These are phyloP conservation scores for Drosophila baimaii DNA, from an alignment of 1,140 invertebrate species.

Conservation along the genomic window DNA sequence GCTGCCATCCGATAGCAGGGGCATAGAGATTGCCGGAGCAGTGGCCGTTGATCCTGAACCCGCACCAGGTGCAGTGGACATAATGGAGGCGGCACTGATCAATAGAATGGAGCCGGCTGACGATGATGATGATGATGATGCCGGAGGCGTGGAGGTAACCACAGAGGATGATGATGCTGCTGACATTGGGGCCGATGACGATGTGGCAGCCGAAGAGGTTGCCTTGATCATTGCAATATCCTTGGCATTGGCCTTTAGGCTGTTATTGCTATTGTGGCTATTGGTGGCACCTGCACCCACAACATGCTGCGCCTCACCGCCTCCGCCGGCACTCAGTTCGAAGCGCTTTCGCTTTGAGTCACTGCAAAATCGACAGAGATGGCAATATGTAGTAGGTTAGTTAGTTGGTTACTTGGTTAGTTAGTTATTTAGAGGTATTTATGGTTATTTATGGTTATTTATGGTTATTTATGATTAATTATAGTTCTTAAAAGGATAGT, in stretches of 20 bases:
- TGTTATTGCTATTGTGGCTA: slow-evolving; percentile 27
- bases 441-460: no score
- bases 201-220: background rate
- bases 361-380: slow-evolving; percentile 50
- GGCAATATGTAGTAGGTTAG: slow-evolving; percentile 10
- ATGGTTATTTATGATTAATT: no score
- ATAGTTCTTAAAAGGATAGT: no score
- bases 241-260: slow-evolving; percentile 51
- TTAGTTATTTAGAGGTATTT: no score
- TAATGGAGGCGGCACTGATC: slow-evolving; percentile 41
- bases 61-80: slow-evolving; percentile 24
- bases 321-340: slow-evolving; percentile 45
- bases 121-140: slow-evolving; percentile 50
- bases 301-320: slow-evolving; percentile 4
- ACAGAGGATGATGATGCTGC: slow-evolving; percentile 58
- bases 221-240: slow-evolving; percentile 25
- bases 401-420: background rate
- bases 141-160: slow-evolving; percentile 56
- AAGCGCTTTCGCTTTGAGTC: slow-evolving; percentile 82
- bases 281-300: slow-evolving; percentile 13
- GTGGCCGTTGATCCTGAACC: slow-evolving; percentile 35
- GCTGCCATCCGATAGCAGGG: slow-evolving; percentile 26
- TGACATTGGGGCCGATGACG: slow-evolving; percentile 32
- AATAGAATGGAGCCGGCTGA: slow-evolving; percentile 38
- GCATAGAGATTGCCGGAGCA: slow-evolving; percentile 18